Conservation (phyloP, 1,140 invertebrate genomes). For the Drosophila pseudoananassae region DNA sequence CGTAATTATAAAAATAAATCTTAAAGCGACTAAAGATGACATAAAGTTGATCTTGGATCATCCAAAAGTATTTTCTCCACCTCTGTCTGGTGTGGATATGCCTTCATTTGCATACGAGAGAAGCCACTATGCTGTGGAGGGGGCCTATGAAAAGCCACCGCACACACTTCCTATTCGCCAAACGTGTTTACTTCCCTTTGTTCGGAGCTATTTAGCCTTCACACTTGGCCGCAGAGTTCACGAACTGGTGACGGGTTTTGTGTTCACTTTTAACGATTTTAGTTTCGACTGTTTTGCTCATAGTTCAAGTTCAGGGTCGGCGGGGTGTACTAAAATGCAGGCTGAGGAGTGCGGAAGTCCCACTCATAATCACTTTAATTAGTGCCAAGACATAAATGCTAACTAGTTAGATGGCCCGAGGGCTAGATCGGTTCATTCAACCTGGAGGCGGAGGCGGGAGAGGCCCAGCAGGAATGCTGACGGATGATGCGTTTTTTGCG, state of each 20-base stretch:
- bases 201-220: constrained; percentile 62
- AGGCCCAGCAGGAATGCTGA: neutral
- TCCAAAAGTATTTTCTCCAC: neutral
- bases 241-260: constrained; percentile 53
- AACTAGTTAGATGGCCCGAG: constrained; percentile 1
- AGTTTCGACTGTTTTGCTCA: constrained; percentile 21
- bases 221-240: constrained; percentile 77
- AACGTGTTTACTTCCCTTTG: constrained; percentile 50
- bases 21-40: too few species aligned
- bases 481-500: constrained; percentile 45
- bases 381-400: constrained; percentile 19
- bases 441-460: constrained; percentile 9
- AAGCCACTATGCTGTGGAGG: constrained; percentile 11
- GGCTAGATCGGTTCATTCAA: constrained; percentile 37
- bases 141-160: constrained; percentile 25
- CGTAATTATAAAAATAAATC: too few species aligned
- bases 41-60: too few species aligned
- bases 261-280: constrained; percentile 63
- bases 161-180: constrained; percentile 33
- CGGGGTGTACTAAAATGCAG: constrained; percentile 47
- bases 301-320: constrained; percentile 73
- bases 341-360: constrained; percentile 35
- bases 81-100: constrained; percentile 25
- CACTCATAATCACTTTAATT: constrained; percentile 56
- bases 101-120: constrained; percentile 9